Evolutionary conservation across 2,797 vertebrate genomes (phyloP).

Genomic region (Enteromius viviparus): DNA sequence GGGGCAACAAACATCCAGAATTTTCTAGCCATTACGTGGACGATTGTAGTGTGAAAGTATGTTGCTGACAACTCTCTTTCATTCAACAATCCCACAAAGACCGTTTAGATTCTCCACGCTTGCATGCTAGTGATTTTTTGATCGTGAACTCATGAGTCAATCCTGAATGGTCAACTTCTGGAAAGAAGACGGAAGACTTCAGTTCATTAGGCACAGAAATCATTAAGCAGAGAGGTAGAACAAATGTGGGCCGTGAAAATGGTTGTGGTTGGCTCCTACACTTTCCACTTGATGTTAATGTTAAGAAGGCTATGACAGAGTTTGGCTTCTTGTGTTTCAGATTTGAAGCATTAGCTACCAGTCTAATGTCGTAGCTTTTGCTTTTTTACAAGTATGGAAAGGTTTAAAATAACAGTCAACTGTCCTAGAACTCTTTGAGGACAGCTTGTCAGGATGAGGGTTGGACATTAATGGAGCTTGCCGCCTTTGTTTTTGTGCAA

Average conservation of each 20-base stretch:
- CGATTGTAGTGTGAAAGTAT: slow-evolving; percentile 50
- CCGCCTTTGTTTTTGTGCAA: slow-evolving; percentile 68
- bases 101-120: slow-evolving; percentile 67
- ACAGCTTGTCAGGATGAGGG: slow-evolving; percentile 9
- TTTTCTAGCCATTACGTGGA: slow-evolving; percentile 27
- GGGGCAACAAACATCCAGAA: slow-evolving; percentile 50
- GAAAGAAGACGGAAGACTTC: background rate
- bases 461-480: slow-evolving; percentile 67
- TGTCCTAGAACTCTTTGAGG: background rate
- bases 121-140: slow-evolving; percentile 57
- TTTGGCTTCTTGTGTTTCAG: background rate
- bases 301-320: background rate
- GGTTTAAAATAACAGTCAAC: background rate
- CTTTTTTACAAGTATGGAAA: background rate
- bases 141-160: slow-evolving; percentile 48
- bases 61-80: slow-evolving; percentile 61
- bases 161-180: slow-evolving; percentile 31
- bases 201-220: background rate
- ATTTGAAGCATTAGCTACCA: background rate
- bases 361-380: background rate
- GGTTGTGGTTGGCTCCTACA: slow-evolving; percentile 9
- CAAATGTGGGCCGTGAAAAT: slow-evolving; percentile 6
- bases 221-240: slow-evolving; percentile 21
- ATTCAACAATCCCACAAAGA: slow-evolving; percentile 65
- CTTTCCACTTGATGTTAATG: background rate